Percentiles rank a stretch among this genome's conserved stretches.
Conservation (phyloP, 2,888 invertebrate species). For the Macropis europaea region DNA sequence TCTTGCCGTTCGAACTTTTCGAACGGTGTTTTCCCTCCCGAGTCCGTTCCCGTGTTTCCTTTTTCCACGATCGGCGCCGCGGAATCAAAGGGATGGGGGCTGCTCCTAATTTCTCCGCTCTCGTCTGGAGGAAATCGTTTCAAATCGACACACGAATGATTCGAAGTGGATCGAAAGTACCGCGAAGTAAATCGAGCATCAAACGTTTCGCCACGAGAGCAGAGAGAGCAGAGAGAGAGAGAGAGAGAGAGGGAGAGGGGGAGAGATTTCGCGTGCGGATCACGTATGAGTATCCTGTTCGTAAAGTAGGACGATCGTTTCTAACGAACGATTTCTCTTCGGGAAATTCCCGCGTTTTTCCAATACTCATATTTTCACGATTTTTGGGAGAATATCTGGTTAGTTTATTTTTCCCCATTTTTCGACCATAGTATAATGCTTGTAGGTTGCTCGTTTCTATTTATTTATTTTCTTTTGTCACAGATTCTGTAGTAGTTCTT, state of each 20-base stretch:
- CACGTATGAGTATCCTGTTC: slow-evolving; percentile 26
- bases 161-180: slow-evolving; percentile 45
- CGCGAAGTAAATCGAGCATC: slow-evolving; percentile 24
- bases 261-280: slow-evolving; percentile 7
- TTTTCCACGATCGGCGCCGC: background rate
- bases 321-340: slow-evolving; percentile 21
- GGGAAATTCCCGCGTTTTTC: background rate
- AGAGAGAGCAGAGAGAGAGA: background rate
- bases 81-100: background rate
- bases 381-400: too few relatives aligned
- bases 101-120: slow-evolving; percentile 8
- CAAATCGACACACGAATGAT: slow-evolving; percentile 44
- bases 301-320: slow-evolving; percentile 1
- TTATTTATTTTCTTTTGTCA: too few relatives aligned
- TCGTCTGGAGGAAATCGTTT: slow-evolving; percentile 30
- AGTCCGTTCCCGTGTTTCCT: slow-evolving; percentile 18
- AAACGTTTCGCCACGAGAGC: background rate
- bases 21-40: background rate
- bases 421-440: too few relatives aligned
- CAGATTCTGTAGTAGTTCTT: too few relatives aligned
- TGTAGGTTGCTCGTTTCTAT: too few relatives aligned
- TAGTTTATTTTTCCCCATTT: too few relatives aligned
- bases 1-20: slow-evolving; percentile 1
- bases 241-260: background rate
- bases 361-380: background rate